These are phyloP conservation scores for Cheilosia pagana DNA, from an alignment of 2,888 invertebrate species.

Conservation along the genomic window DNA sequence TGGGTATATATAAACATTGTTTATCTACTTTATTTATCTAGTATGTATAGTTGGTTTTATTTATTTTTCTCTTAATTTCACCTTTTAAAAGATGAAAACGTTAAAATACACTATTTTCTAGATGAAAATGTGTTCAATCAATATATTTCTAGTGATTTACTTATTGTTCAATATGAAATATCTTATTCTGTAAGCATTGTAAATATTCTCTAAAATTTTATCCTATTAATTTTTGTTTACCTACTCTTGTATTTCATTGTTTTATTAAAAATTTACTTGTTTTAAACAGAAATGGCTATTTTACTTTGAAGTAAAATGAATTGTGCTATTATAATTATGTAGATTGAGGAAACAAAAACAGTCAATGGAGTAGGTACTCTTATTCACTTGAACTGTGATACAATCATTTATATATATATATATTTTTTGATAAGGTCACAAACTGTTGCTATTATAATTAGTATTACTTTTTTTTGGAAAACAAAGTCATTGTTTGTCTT, in stretches of 20 bases:
- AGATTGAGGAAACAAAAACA: not conserved
- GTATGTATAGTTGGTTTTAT: constrained; percentile 29
- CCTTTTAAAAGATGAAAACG: constrained; percentile 38
- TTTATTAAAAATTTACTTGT: constrained; percentile 1
- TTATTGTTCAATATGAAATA: constrained; percentile 56
- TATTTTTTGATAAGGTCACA: no score
- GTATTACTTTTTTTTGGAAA: no score
- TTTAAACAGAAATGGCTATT: not conserved
- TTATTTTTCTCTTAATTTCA: constrained; percentile 18
- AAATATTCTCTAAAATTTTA: constrained; percentile 57
- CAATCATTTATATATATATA: no score
- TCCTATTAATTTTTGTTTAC: not conserved
- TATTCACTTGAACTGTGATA: no score
- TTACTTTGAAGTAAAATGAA: not conserved
- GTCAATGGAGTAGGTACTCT: no score
- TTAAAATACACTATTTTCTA: constrained; percentile 33
- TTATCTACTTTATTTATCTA: constrained; percentile 11
- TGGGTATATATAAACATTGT: constrained; percentile 6
- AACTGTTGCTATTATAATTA: no score
- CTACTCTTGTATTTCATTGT: not conserved
- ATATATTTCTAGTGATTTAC: constrained; percentile 42
- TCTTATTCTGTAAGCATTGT: constrained; percentile 53
- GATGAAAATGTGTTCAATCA: constrained; percentile 35
- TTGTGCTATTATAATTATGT: constrained; percentile 10
- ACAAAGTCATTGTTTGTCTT: no score